Conservation (phyloP, 2,888 invertebrate genomes). For the Zonitis immaculata region DNA sequence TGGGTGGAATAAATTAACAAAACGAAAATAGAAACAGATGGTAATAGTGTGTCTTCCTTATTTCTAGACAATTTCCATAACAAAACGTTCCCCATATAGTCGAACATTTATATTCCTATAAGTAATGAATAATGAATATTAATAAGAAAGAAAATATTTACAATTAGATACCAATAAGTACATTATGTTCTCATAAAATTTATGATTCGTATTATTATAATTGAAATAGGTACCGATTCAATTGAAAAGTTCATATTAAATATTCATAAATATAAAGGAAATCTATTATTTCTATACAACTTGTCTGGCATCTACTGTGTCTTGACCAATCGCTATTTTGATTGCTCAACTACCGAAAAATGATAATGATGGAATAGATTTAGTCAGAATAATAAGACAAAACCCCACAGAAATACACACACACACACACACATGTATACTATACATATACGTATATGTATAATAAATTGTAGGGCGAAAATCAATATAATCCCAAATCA, state of each 20-base stretch:
- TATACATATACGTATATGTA: too few relatives aligned
- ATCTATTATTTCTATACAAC: not conserved
- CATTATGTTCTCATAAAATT: slow-evolving; percentile 18
- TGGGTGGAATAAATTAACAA: not conserved
- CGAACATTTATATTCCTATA: slow-evolving; percentile 18
- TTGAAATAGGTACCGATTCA: too few relatives aligned
- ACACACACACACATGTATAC: not conserved
- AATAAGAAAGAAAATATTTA: slow-evolving; percentile 20
- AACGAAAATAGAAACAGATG: slow-evolving; percentile 11
- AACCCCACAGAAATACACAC: not conserved
- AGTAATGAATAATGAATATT: slow-evolving; percentile 19
- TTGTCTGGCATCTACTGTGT: not conserved
- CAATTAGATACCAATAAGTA: slow-evolving; percentile 21
- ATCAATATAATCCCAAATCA: not conserved
- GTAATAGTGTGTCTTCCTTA: slow-evolving; percentile 11
- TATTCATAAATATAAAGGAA: not conserved
- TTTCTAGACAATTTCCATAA: slow-evolving; percentile 14
- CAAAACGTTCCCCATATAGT: slow-evolving; percentile 16
- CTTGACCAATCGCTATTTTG: not conserved
- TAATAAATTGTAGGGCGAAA: not conserved
- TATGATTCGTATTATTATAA: slow-evolving; percentile 20
- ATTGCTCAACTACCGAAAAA: not conserved
- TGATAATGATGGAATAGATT: not conserved
- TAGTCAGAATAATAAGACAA: not conserved
- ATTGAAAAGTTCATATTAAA: not conserved